Base-by-base conservation (phyloP, 2,797 vertebrate species). In the Lerista edwardsae region DNA sequence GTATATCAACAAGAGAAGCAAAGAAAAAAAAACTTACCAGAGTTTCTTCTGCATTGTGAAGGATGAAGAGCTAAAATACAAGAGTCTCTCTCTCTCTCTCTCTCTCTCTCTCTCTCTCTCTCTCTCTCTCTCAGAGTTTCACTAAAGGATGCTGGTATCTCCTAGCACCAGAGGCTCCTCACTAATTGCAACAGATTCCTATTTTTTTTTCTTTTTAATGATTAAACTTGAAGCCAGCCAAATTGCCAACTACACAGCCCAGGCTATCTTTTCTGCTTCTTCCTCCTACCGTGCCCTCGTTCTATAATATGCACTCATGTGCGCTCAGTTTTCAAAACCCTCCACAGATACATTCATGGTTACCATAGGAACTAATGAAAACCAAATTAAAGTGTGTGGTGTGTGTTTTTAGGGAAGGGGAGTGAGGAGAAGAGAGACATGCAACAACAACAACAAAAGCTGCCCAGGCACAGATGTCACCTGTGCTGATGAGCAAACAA, bases 311-410 rank as follows among this genome's bases (percentile, higher is more conserved):
- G 88, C 8, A 1, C 84, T 88, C 80, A 0, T 39, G 73, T 93
- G 89, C 92, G 64, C 27, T 76, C 80, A 23, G 91, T 82, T 93
- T 51, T 90, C 36, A 74, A 91, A 93, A 93, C 92, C 92, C 86
- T 86, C 87, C 79, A 83, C 75, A 87, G 89, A 91, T 88, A 87
- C 77, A 84, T 64, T 73, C 88, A 0, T 4, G 62, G 93, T 95
- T 94, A 90, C 95, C 96, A 97, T 96, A 93, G 96, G 93, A 96
- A 97, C 96, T 65, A 79, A 86, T 77, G 91, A 93, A 94, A 96
- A 92, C 91, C 93, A 84, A 93, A 91, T 93, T 87, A 93, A 88
- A 87, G 73, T 61, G 71, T 79, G 17, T 61, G 41, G 4, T 44
- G 41, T 44, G 4, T 61, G 23, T 61, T 61, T 61, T 61, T 6